Percentiles rank a stretch among this genome's conserved stretches.
Evolutionary conservation across 2,797 vertebrate species (phyloP).

Genomic region (Halcyon smyrnensis): DNA sequence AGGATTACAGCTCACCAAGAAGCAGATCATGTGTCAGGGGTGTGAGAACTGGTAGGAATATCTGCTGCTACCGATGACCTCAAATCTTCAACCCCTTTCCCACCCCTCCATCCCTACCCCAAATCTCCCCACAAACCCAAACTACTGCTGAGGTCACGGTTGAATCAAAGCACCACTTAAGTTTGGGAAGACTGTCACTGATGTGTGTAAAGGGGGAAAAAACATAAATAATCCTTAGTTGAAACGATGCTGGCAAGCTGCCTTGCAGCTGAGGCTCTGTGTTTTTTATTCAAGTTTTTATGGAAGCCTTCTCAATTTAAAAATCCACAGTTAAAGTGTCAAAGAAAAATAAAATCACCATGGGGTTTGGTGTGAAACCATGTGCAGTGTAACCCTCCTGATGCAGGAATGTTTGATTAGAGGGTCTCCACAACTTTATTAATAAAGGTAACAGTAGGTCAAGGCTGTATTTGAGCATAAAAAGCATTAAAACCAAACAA

Average conservation of each 20-base stretch:
- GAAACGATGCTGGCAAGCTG: conserved; percentile 4
- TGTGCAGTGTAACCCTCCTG: not conserved
- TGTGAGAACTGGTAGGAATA: not conserved
- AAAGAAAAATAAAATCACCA: conserved; percentile 30
- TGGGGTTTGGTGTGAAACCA: not conserved
- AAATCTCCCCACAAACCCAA: not conserved
- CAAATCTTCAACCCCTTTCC: not conserved
- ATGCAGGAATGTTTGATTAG: not conserved
- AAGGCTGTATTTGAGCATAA: not conserved
- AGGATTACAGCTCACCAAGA: not conserved
- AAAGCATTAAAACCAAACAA: not conserved
- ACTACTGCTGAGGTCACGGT: not conserved
- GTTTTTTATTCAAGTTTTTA: conserved; percentile 22
- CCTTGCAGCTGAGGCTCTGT: not conserved
- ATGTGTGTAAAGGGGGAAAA: not conserved
- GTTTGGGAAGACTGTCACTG: not conserved
- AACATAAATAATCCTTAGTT: not conserved
- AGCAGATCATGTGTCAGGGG: rapidly evolving
- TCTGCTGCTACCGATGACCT: not conserved
- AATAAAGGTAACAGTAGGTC: not conserved
- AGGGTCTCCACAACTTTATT: not conserved
- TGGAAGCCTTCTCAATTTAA: not conserved
- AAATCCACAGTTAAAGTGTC: conserved; percentile 12
- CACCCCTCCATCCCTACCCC: not conserved
- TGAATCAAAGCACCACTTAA: not conserved